Base-by-base conservation (phyloP, 1,140 invertebrate genomes). In the Drosophila rufa region DNA sequence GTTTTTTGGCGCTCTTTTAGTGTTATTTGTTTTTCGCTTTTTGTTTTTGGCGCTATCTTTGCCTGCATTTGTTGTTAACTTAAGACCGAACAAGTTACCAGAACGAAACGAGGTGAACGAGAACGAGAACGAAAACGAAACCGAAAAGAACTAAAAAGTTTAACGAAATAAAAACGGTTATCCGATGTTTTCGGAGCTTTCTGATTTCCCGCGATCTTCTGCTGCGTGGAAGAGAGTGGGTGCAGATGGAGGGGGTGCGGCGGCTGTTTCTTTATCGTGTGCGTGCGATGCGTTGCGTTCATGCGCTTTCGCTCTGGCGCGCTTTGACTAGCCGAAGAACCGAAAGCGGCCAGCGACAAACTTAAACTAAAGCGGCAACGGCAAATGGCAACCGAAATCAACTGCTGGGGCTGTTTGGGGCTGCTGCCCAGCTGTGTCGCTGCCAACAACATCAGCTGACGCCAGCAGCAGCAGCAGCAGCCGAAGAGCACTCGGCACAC, bases 311-410 rank as follows among this genome's bases (percentile, higher is more conserved):
- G 56, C 46, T 74, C 17, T 67, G 62, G 50, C 79, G 75, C 64
- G 67, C 70, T 65, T 58, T 57, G 56, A 66, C 59, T 65, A 67
- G 69, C 80, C 65, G 59, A 45, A 87, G 70, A 82, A 86, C 79
- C 83, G 83, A 65, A 71, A 84, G 83, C 82, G 82, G 53, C 82
- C 79, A 85, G 66, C 78, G 66, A 75, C 66, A 82, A 86, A 87
- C 75, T 86, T 66, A 55, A 79, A 86, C 76, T 86, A 71, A 73
- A 50, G 51, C 64, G 30, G 30, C 33, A 68, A 53, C 27, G 19
- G 60, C 38, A 38, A 27, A 36, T 36, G 22, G 51, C 40, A 33
- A n/a, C 27, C 45, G 61, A 66, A 70, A 70, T 50, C 77, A 47
- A 55, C 51, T 55, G 51, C 7, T 55, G 51, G 33, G 51, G 33